A percentile compares a stretch with the other conserved stretches of the same genome.
Conservation (phyloP, 2,113 vertebrate species). For the Hirundichthys speculiger region DNA sequence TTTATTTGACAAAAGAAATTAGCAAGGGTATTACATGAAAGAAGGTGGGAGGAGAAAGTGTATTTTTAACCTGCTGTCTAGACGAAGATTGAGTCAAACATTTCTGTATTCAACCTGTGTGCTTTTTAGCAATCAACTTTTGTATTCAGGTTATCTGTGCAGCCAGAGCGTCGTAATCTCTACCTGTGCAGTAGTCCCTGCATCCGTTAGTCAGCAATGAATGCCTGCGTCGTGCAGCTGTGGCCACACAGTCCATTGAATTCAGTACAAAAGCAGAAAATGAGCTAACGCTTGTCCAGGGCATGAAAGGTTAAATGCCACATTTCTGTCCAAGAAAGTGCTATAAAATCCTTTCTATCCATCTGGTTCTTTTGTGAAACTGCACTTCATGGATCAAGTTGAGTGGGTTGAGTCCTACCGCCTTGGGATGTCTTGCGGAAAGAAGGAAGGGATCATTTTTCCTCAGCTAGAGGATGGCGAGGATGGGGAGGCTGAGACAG, state of each 20-base stretch:
- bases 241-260: no score
- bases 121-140: no score
- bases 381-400: constrained; percentile 52
- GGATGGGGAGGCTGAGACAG: constrained; percentile 34
- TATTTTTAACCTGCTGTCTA: no score
- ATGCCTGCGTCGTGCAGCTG: no score
- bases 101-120: no score
- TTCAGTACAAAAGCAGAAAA: no score
- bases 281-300: no score
- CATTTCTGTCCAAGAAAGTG: constrained; percentile 39
- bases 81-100: no score
- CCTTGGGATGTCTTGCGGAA: constrained; percentile 53
- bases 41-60: neutral
- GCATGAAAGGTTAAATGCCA: neutral
- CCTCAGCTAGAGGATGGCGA: constrained; percentile 32
- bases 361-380: constrained; percentile 37
- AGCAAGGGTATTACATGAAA: neutral
- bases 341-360: constrained; percentile 34
- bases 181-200: no score
- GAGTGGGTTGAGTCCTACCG: constrained; percentile 41
- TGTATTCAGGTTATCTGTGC: no score
- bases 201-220: no score
- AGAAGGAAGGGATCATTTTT: constrained; percentile 45
- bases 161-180: no score
- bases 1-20: neutral